Conservation (phyloP, 2,888 invertebrate species). For the Sinopyrophorus schimmeli region DNA sequence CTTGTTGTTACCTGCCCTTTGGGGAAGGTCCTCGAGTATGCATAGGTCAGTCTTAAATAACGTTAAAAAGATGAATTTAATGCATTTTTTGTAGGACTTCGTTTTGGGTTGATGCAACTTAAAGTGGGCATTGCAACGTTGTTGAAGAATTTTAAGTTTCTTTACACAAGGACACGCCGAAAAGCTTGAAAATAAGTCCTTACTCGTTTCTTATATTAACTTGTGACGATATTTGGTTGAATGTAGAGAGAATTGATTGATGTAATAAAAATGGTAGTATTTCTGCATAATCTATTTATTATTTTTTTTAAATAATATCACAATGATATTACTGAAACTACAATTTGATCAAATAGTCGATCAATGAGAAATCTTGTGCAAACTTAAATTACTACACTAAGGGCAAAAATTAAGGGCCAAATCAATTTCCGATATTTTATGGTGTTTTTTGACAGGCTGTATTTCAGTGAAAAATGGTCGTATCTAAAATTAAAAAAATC, state of each 20-base stretch:
- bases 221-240: conserved; percentile 39
- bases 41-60: conserved; percentile 54
- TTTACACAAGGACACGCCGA: conserved; percentile 38
- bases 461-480: too few relatives aligned
- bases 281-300: too few relatives aligned
- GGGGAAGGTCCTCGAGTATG: conserved; percentile 63
- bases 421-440: too few relatives aligned
- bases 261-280: too few relatives aligned
- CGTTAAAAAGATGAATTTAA: neutral
- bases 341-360: too few relatives aligned
- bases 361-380: too few relatives aligned
- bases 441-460: too few relatives aligned
- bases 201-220: conserved; percentile 28
- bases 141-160: conserved; percentile 33
- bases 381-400: too few relatives aligned
- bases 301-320: too few relatives aligned
- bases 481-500: too few relatives aligned
- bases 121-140: conserved; percentile 39
- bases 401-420: too few relatives aligned
- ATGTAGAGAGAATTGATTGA: conserved; percentile 24
- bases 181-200: conserved; percentile 37
- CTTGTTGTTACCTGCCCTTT: conserved; percentile 61
- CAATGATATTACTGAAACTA: too few relatives aligned
- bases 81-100: conserved; percentile 34
- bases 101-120: conserved; percentile 43